Evolutionary conservation across 2,113 vertebrate genomes (phyloP), one percentile per base, ranked within the genome.

Genomic region (Todiramphus chloris): DNA sequence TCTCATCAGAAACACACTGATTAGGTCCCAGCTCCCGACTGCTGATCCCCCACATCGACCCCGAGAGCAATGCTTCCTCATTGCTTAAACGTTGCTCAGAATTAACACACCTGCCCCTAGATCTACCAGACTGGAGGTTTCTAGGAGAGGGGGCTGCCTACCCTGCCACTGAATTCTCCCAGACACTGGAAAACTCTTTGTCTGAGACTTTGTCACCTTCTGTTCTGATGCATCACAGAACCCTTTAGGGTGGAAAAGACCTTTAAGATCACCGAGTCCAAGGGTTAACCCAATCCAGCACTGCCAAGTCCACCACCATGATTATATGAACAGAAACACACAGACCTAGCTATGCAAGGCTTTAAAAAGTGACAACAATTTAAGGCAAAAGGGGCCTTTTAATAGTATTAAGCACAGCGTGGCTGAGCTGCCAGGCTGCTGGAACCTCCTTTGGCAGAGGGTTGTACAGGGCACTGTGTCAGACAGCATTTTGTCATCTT

Each of bases 11-110:
- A 70, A 19, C 21, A 60, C 50, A 16, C 13, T 0, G 1, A 60
- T 20, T 3, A 46, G 41, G 58, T 39, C 20, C 6, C 46, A 5
- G 83, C 33, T 67, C 46, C 83, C 27, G 12, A 9, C 44, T 33
- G 68, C n/a, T 4, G 28, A 46, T 12, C 16, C 15, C 25, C 58
- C 51, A 13, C 44, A 11, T 2, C 50, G 16, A 5, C 9, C 62
- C 3, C 0, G 27, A 18, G 43, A 43, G 23, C 44, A 21, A 35
- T 1, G 0, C 44, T 60, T 78, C 74, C 23, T 33, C 25, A 0
- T 9, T 23, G 5, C 11, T 11, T 30, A 28, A 55, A 83, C n/a
- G 30, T 9, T 27, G 20, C 8, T 66, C 59, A 16, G 3, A 92
- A 80, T 27, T 4, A 46, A 48, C 35, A 23, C 4, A 55, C 31